phyloP scores from a whole-genome alignment of 2,888 invertebrate genomes.

The Lepidonotus clava region DNA sequence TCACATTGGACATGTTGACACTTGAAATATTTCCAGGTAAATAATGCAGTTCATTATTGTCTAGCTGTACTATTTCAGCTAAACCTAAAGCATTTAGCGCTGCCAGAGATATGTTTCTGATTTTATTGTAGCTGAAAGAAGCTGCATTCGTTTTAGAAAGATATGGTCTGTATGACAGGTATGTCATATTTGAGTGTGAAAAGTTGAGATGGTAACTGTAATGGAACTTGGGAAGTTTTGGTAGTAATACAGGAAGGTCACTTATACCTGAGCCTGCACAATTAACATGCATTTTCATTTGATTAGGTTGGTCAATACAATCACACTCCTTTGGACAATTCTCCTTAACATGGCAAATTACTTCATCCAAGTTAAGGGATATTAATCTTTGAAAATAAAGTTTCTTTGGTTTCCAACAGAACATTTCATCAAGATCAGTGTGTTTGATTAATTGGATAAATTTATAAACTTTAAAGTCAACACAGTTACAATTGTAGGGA shows the following conservation, averaged over 20 bases:
- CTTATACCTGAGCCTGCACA: neutral
- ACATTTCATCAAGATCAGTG: neutral
- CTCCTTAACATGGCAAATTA: constrained; percentile 11
- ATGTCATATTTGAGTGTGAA: neutral
- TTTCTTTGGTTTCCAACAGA: neutral
- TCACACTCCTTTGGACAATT: neutral
- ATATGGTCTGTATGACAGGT: neutral
- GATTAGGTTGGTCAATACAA: neutral
- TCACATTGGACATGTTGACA: neutral
- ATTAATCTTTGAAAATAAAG: neutral
- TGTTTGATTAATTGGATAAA: neutral
- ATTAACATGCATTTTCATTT: neutral
- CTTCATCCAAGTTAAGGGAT: neutral
- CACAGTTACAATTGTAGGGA: neutral
- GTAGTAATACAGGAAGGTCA: neutral
- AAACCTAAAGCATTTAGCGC: neutral
- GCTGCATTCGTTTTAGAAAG: neutral
- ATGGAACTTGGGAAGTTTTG: neutral
- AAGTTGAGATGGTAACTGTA: constrained; percentile 15
- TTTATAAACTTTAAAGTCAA: neutral
- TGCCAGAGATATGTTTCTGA: neutral
- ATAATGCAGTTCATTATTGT: neutral
- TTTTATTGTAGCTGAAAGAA: neutral
- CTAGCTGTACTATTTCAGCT: neutral
- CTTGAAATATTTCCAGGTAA: neutral